Evolutionary conservation across 2,113 vertebrate species (phyloP).

Genomic region (Mirza zaza): DNA sequence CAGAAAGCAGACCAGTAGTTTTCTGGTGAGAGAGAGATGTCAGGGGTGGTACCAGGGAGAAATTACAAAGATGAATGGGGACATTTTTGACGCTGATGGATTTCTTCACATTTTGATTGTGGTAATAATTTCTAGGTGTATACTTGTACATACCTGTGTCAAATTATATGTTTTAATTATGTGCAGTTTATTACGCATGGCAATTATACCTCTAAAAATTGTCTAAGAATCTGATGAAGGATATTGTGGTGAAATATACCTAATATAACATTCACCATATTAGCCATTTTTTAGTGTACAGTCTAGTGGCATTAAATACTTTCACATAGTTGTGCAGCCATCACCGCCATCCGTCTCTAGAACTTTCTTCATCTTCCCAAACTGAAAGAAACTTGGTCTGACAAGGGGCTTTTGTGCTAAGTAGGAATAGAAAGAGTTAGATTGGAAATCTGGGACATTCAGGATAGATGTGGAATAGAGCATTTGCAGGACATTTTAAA

Average conservation of each 20-base stretch:
- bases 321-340: background rate
- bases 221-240: background rate
- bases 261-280: background rate
- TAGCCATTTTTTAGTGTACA: background rate
- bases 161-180: background rate
- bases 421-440: background rate
- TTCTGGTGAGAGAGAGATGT: background rate
- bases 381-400: background rate
- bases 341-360: background rate
- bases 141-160: background rate
- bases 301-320: background rate
- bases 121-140: background rate
- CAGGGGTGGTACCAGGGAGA: background rate
- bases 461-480: background rate
- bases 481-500: background rate
- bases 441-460: background rate
- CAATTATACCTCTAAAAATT: background rate
- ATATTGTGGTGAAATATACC: background rate
- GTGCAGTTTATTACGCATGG: background rate
- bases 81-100: background rate
- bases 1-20: background rate
- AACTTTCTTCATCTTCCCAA: background rate
- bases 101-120: background rate
- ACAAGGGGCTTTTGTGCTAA: background rate
- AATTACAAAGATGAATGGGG: background rate